Evolutionary conservation across 2,797 vertebrate genomes (phyloP).

Genomic region (Crenichthys baileyi): DNA sequence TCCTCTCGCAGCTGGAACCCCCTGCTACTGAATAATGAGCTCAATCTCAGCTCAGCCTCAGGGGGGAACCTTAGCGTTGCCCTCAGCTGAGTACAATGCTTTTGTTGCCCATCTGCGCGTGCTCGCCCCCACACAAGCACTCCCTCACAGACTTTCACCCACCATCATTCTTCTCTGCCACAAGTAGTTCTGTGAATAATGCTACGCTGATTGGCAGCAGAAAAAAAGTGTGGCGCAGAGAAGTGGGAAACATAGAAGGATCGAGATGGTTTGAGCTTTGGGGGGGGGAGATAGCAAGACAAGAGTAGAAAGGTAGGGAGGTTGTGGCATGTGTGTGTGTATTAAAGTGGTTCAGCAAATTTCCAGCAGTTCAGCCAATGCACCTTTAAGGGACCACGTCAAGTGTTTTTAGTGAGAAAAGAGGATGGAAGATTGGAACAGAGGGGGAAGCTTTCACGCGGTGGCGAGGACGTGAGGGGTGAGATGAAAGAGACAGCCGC

Average conservation of each 20-base stretch:
- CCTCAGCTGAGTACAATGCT: conserved; percentile 59
- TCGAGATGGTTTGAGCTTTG: conserved; percentile 32
- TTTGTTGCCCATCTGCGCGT: conserved; percentile 46
- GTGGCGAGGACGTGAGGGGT: conserved; percentile 15
- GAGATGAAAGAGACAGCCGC: conserved; percentile 64
- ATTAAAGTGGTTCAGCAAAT: conserved; percentile 42
- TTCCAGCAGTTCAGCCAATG: conserved; percentile 33
- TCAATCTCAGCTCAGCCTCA: conserved; percentile 65
- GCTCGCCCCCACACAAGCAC: conserved; percentile 8
- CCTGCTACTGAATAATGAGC: conserved; percentile 71
- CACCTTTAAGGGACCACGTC: conserved; percentile 34
- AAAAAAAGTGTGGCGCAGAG: conserved; percentile 16
- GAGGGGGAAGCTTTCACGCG: conserved; percentile 11
- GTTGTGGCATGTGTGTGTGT: conserved; percentile 1
- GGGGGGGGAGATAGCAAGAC: conserved; percentile 30
- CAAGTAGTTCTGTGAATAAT: conserved; percentile 53
- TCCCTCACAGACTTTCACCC: conserved; percentile 19
- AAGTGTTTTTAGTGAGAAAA: conserved; percentile 36
- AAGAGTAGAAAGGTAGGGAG: conserved; percentile 15
- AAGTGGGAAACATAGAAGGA: conserved; percentile 36
- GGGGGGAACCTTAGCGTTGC: conserved; percentile 45
- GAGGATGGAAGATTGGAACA: conserved; percentile 18
- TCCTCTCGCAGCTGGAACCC: conserved; percentile 65
- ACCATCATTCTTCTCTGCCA: conserved; percentile 48
- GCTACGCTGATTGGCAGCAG: conserved; percentile 63